phyloP scores from a whole-genome alignment of 2,797 vertebrate species.

The Anguilla megastoma region DNA sequence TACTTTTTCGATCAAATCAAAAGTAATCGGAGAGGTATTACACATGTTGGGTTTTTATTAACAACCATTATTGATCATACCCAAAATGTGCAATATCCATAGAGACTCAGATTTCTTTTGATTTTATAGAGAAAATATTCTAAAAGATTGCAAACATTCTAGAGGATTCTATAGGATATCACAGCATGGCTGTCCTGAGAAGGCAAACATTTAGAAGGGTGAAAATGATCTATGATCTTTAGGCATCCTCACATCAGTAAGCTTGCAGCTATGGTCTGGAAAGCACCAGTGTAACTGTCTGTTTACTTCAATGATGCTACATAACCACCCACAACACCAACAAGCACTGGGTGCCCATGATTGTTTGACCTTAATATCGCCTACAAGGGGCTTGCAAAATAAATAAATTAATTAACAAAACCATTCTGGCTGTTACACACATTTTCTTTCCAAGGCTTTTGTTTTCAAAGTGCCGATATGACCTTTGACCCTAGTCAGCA shows the following conservation, averaged over 20 bases:
- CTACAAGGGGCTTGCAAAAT: neutral
- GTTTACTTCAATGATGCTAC: neutral
- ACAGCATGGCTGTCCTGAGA: neutral
- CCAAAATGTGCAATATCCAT: neutral
- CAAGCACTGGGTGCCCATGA: neutral
- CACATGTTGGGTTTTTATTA: neutral
- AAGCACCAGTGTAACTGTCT: neutral
- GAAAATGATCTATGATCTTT: neutral
- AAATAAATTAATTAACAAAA: neutral
- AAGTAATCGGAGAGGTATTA: neutral
- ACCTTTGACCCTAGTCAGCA: slow-evolving; percentile 10
- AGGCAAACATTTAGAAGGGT: neutral
- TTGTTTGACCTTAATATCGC: neutral
- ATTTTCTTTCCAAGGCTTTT: neutral
- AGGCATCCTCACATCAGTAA: neutral
- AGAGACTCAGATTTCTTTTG: neutral
- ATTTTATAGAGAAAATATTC: neutral
- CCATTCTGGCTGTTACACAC: neutral
- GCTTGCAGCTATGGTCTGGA: neutral
- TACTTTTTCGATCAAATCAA: neutral
- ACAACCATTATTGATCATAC: neutral
- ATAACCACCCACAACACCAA: neutral
- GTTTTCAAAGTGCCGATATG: neutral
- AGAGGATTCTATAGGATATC: neutral
- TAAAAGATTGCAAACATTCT: neutral